phyloP scores from a whole-genome alignment of 2,888 invertebrate genomes.

The Drosophila nigricruria region DNA sequence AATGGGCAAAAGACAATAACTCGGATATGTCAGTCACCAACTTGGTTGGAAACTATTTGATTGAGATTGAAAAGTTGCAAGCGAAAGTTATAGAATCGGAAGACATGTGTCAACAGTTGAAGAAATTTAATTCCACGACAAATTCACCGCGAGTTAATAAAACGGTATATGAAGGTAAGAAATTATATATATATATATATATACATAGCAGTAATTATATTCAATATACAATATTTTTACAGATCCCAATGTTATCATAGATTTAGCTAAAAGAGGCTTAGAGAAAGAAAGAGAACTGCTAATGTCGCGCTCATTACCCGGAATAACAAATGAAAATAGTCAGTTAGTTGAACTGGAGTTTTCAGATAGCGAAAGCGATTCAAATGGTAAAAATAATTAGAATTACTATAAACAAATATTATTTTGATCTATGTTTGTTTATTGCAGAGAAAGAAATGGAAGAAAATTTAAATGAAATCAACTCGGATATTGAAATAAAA shows the following conservation, averaged over 20 bases:
- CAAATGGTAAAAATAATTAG: slow-evolving; percentile 88
- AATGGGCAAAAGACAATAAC: slow-evolving; percentile 77
- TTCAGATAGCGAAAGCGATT: slow-evolving; percentile 87
- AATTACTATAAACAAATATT: neutral
- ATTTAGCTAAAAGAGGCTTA: slow-evolving; percentile 92
- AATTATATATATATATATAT: neutral
- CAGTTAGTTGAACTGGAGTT: slow-evolving; percentile 87
- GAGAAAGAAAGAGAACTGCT: slow-evolving; percentile 88
- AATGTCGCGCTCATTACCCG: slow-evolving; percentile 84
- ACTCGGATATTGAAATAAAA: slow-evolving; percentile 97
- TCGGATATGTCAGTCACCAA: slow-evolving; percentile 87
- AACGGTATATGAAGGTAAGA: slow-evolving; percentile 62
- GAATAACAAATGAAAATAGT: slow-evolving; percentile 87
- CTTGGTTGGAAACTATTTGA: slow-evolving; percentile 93
- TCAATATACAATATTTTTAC: neutral
- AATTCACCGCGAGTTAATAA: slow-evolving; percentile 40
- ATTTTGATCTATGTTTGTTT: too few relatives aligned
- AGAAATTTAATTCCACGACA: slow-evolving; percentile 84
- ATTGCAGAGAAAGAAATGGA: slow-evolving; percentile 87
- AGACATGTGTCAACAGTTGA: slow-evolving; percentile 90
- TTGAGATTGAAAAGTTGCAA: slow-evolving; percentile 95
- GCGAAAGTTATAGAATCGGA: slow-evolving; percentile 96
- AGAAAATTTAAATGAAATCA: slow-evolving; percentile 94
- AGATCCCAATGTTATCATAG: slow-evolving; percentile 87
- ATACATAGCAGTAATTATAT: neutral